Evolutionary conservation across 2,113 vertebrate species (phyloP).

Genomic region (Ginglymostoma cirratum): DNA sequence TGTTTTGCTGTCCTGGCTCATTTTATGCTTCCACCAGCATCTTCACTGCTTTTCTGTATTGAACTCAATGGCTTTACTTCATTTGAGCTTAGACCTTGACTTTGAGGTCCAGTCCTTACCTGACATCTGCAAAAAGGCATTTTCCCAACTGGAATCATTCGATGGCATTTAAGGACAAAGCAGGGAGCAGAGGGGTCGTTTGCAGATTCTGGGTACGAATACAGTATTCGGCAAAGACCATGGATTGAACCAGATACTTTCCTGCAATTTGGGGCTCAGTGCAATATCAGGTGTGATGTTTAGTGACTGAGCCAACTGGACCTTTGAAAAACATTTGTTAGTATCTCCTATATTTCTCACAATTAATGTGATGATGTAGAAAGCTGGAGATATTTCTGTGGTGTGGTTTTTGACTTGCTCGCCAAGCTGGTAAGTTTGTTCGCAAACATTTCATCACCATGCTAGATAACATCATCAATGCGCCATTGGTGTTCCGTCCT

Average conservation of each 20-base stretch:
- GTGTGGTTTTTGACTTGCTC: background rate
- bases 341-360: background rate
- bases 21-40: background rate
- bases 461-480: too few relatives aligned
- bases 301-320: background rate
- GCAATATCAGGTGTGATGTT: background rate
- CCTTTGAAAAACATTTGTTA: background rate
- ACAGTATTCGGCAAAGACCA: background rate
- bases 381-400: background rate
- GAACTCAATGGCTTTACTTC: background rate
- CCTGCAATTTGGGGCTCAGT: background rate
- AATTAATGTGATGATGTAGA: background rate
- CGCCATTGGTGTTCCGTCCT: too few relatives aligned
- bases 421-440: too few relatives aligned
- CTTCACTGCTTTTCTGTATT: background rate
- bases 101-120: background rate
- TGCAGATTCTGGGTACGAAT: background rate
- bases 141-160: background rate
- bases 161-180: background rate
- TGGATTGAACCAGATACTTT: background rate
- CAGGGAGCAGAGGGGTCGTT: too few relatives aligned
- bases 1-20: background rate
- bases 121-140: background rate
- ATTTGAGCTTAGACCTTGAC: background rate
- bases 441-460: too few relatives aligned